Conservation (phyloP, 2,113 vertebrate species). For the Petrocephalus zakoni region DNA sequence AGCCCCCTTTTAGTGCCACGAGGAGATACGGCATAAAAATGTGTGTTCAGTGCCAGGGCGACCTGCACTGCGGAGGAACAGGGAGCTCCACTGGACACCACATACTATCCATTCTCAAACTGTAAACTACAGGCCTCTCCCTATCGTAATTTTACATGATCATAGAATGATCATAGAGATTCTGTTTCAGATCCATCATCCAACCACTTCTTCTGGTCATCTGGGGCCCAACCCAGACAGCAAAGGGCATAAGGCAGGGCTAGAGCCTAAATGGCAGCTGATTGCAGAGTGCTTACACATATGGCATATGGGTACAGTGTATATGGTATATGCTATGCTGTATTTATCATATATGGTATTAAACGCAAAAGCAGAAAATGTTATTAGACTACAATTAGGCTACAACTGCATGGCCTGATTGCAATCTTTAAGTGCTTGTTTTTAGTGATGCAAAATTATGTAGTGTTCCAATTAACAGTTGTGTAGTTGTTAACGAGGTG, state of each 20-base stretch:
- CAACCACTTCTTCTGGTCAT: neutral
- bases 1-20: neutral
- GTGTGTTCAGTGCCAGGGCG: constrained; percentile 28
- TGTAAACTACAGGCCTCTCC: neutral
- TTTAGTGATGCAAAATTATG: neutral
- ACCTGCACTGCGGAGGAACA: neutral
- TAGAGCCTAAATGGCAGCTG: neutral
- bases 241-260: neutral
- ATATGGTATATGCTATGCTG: neutral
- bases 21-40: constrained; percentile 8
- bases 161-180: neutral
- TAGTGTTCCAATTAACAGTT: neutral
- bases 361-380: neutral
- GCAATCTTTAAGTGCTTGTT: neutral
- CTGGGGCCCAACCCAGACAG: neutral
- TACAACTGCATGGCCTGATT: neutral
- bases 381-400: neutral
- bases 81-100: neutral
- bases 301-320: no score
- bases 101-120: neutral
- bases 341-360: neutral
- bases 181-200: neutral
- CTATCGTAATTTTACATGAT: neutral
- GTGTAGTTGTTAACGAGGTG: neutral
- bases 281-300: neutral